phyloP scores from a whole-genome alignment of 2,888 invertebrate genomes.

The Junonia oenone region DNA sequence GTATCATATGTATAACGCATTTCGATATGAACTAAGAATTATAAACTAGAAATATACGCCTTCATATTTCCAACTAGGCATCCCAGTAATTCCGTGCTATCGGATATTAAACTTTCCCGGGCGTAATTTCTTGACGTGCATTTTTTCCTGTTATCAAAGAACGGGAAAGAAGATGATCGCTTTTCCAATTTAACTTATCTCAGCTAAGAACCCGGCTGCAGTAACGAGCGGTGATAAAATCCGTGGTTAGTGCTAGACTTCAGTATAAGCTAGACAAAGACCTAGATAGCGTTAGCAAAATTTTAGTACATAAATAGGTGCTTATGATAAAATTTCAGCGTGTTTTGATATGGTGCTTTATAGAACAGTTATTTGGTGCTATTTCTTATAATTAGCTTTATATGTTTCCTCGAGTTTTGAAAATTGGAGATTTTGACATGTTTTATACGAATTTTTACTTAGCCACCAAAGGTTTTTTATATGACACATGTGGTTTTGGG shows the following conservation, averaged over 20 bases:
- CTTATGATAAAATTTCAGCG: not conserved
- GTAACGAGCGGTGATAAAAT: conserved; percentile 16
- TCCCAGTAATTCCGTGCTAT: not conserved
- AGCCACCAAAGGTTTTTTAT: too few relatives aligned
- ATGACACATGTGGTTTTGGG: too few relatives aligned
- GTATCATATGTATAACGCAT: too few relatives aligned
- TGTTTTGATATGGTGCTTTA: too few relatives aligned
- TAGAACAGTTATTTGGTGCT: too few relatives aligned
- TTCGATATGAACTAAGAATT: too few relatives aligned
- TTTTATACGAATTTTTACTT: too few relatives aligned
- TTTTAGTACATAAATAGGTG: conserved; percentile 2
- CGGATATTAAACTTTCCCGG: conserved; percentile 4
- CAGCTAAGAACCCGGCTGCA: conserved; percentile 31
- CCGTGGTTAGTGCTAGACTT: conserved; percentile 9
- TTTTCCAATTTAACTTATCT: conserved; percentile 48
- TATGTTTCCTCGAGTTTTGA: too few relatives aligned
- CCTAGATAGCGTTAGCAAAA: not conserved
- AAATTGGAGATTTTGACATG: too few relatives aligned
- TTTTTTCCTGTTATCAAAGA: conserved; percentile 3
- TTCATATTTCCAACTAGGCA: not conserved
- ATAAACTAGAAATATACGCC: not conserved
- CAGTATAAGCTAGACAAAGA: conserved; percentile 10
- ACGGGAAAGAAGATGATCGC: conserved; percentile 35
- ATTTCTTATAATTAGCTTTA: too few relatives aligned
- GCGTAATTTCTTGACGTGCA: not conserved